Base-by-base conservation (phyloP, 1,140 invertebrate genomes). In the Drosophila serrata region DNA sequence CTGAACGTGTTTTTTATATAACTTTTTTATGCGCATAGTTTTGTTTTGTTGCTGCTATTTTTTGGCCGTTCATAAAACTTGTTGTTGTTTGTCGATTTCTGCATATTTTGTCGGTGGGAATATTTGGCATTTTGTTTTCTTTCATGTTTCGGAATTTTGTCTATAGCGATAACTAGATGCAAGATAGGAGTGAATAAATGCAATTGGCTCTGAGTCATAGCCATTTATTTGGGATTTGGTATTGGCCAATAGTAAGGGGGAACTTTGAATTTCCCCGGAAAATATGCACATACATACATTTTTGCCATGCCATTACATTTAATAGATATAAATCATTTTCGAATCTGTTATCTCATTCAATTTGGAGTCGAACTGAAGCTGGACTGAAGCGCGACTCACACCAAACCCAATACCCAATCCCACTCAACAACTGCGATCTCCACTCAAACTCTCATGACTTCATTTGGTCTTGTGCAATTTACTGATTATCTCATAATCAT, bases 1-100 rank as follows among this genome's bases (percentile, higher is more conserved):
- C 78, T 78, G 69, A 90, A 90, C 84, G 80, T 88, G 84, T 87
- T 90, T 87, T 84, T 88, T 88, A 88, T 88, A 88, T 88, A 88
- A 88, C 75, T 76, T 84, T 84, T 80, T 81, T 82, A 69, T 78
- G 64, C 67, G 84, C 84, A 88, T 80, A 87, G 84, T 84, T 81
- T 81, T 62, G 53, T 74, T 60, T 69, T 79, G 58, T 43, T 70
- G 55, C 57, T 80, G 58, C 45, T 53, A 58, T 59, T 73, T 29
- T 67, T 53, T 74, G 42, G 56, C 60, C 53, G 53, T 67, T 69
- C 39, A 60, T 60, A 56, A 79, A 59, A 58, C 31, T 72, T 62
- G 51, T 79, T 78, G 58, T 61, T 77, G 74, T 61, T 73, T 49
- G 58, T 53, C 33, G 51, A 68, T 84, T 84, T 87, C 64, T 82